Percentiles rank a stretch among this genome's conserved stretches.
Evolutionary conservation across 2,888 invertebrate genomes (phyloP).

Genomic region (Melieria crassipennis): DNA sequence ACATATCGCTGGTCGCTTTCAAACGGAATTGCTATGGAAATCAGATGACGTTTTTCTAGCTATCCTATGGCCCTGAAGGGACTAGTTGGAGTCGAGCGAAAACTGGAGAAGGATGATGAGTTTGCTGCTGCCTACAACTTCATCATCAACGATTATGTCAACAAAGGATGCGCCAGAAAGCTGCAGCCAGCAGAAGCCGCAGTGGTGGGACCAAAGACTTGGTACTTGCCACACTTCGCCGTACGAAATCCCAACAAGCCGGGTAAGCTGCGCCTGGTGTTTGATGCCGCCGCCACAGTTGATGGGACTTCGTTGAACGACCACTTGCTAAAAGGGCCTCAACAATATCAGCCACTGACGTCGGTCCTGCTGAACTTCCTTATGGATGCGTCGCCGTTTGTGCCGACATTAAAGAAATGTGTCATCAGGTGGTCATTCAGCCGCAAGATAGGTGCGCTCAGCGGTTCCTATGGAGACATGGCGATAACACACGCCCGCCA

Average conservation of each 20-base stretch:
- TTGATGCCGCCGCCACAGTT: constrained; percentile 51
- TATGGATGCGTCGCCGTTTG: constrained; percentile 48
- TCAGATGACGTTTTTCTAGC: constrained; percentile 17
- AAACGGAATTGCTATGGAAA: constrained; percentile 37
- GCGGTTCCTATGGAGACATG: constrained; percentile 35
- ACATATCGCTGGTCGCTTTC: constrained; percentile 29
- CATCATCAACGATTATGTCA: constrained; percentile 2
- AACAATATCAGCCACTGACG: constrained; percentile 51
- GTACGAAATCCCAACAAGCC: constrained; percentile 51
- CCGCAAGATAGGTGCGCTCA: constrained; percentile 32
- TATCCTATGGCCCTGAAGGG: constrained; percentile 30
- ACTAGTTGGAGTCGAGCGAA: constrained; percentile 25
- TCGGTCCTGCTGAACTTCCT: constrained; percentile 46
- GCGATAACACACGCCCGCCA: background rate
- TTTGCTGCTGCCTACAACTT: constrained; percentile 13
- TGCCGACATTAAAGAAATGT: constrained; percentile 45
- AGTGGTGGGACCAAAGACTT: constrained; percentile 30
- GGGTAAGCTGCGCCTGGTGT: constrained; percentile 50
- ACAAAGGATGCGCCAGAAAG: constrained; percentile 1
- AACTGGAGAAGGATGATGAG: constrained; percentile 16
- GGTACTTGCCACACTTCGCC: constrained; percentile 52
- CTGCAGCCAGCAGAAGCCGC: background rate
- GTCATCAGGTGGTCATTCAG: constrained; percentile 48
- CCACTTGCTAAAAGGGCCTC: constrained; percentile 49
- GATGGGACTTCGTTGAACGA: constrained; percentile 44